Percentiles rank a stretch among this genome's conserved stretches.
Conservation (phyloP, 2,113 vertebrate genomes). For the Gulo gulo region DNA sequence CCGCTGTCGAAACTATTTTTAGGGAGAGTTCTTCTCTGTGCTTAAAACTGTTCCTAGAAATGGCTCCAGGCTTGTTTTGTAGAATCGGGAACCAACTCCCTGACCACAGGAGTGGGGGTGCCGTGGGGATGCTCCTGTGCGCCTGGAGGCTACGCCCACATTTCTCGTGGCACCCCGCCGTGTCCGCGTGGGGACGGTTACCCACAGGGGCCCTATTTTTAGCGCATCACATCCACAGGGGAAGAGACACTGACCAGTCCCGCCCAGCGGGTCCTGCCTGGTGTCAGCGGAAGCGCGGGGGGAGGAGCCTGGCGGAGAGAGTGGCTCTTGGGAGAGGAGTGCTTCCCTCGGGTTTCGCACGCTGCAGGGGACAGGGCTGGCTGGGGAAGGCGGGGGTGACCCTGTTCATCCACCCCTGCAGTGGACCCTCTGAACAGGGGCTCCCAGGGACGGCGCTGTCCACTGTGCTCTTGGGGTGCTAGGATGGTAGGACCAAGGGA, state of each 20-base stretch:
- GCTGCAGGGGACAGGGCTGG: constrained; percentile 50
- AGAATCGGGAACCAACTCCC: constrained; percentile 74
- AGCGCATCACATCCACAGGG: not conserved
- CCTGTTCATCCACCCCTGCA: not conserved
- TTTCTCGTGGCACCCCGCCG: constrained; percentile 5
- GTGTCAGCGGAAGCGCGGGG: constrained; percentile 18
- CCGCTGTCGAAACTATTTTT: constrained; percentile 81
- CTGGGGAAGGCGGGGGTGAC: not conserved
- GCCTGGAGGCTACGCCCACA: not conserved
- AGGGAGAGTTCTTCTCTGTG: constrained; percentile 79
- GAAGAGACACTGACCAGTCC: not conserved
- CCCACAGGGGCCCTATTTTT: not conserved
- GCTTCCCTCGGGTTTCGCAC: constrained; percentile 52
- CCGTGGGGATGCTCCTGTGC: constrained; percentile 34
- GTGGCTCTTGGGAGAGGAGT: constrained; percentile 48
- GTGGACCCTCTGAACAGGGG: not conserved
- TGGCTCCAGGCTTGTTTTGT: constrained; percentile 72
- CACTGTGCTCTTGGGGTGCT: fast-evolving
- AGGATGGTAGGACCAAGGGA: fast-evolving
- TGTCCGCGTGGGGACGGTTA: not conserved
- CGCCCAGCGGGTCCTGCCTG: not conserved
- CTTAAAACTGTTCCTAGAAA: constrained; percentile 78
- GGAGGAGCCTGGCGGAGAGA: constrained; percentile 29
- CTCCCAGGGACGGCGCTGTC: not conserved
- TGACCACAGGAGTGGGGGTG: constrained; percentile 48